Conservation (phyloP, 2,888 invertebrate genomes). For the Argyresthia albistria region DNA sequence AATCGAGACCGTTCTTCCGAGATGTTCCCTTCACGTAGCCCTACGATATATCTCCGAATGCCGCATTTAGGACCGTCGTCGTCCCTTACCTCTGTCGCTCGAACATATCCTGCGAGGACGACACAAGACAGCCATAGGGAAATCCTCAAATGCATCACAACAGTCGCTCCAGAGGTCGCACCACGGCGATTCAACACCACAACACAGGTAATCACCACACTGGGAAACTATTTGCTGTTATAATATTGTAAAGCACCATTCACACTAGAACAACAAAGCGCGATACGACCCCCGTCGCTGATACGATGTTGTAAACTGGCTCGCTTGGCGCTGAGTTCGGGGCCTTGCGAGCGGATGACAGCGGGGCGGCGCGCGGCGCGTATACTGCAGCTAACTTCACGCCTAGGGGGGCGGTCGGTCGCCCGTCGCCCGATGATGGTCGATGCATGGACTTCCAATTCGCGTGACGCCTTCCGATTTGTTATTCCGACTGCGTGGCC, state of each 20-base stretch:
- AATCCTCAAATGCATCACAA: constrained; percentile 86
- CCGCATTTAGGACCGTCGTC: constrained; percentile 59
- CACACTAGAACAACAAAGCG: constrained; percentile 50
- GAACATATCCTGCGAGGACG: constrained; percentile 81
- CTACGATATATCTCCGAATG: constrained; percentile 55
- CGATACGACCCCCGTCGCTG: constrained; percentile 50
- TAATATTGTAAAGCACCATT: constrained; percentile 65
- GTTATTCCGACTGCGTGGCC: background rate
- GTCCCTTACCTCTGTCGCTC: constrained; percentile 81
- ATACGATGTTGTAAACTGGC: constrained; percentile 59
- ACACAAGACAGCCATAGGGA: constrained; percentile 80
- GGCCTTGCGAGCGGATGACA: constrained; percentile 32
- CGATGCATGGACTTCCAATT: constrained; percentile 38
- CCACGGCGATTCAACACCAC: constrained; percentile 47
- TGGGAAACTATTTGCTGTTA: constrained; percentile 54
- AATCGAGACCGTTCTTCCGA: constrained; percentile 16
- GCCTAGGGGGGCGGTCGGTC: constrained; percentile 33
- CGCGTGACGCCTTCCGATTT: constrained; percentile 57
- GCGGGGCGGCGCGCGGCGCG: constrained; percentile 33
- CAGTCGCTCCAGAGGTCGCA: constrained; percentile 52
- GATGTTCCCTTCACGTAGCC: constrained; percentile 17
- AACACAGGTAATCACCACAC: constrained; percentile 55
- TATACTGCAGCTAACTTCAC: constrained; percentile 46
- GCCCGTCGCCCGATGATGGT: constrained; percentile 45
- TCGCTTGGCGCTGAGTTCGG: constrained; percentile 53